These are phyloP conservation scores for Squalus acanthias DNA, from an alignment of 2,797 vertebrate species.

Conservation along the genomic window DNA sequence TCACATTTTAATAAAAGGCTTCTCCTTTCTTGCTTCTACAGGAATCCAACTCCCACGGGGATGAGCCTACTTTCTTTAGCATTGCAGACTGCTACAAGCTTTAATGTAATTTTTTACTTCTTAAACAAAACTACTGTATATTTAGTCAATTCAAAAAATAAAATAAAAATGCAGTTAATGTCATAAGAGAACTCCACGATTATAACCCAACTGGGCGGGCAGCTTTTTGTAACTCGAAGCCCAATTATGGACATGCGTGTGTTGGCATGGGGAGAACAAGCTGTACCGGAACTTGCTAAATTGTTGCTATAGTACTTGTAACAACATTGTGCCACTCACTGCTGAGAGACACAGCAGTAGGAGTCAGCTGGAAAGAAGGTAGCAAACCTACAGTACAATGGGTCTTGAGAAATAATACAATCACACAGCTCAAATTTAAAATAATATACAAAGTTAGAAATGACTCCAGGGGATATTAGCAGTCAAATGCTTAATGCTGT, in stretches of 20 bases:
- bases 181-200: not conserved
- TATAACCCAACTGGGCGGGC: not conserved
- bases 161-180: not conserved
- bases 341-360: not conserved
- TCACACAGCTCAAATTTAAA: not conserved
- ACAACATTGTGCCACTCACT: not conserved
- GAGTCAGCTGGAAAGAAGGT: not conserved
- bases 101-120: too few relatives aligned
- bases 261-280: not conserved
- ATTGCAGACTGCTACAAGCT: not conserved
- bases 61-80: not conserved
- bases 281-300: slow-evolving; percentile 1
- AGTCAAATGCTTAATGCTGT: not conserved
- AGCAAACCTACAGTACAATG: not conserved
- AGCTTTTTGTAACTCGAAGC: not conserved
- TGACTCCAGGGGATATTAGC: not conserved
- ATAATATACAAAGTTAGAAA: not conserved
- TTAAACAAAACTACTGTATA: not conserved
- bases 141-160: not conserved
- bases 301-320: not conserved
- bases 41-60: not conserved
- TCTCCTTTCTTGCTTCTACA: not conserved
- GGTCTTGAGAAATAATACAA: not conserved
- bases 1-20: not conserved
- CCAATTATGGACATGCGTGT: not conserved